Conservation (phyloP, 2,113 vertebrate genomes). For the Oryzias javanicus region DNA sequence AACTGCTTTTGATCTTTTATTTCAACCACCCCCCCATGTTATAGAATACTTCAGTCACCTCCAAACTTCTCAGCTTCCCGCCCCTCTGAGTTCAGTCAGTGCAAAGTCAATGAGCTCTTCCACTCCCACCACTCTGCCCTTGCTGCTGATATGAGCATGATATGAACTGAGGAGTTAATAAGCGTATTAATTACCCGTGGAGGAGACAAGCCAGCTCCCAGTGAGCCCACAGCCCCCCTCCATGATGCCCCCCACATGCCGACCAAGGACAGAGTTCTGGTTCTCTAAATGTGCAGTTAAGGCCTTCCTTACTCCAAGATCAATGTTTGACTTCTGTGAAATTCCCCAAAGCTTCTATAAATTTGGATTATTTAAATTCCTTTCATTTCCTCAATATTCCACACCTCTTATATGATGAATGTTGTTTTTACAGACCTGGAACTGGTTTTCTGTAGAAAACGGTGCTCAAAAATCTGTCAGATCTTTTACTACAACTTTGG, state of each 20-base stretch:
- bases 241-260: neutral
- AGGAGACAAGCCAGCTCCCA: constrained; percentile 60
- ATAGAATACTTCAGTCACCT: neutral
- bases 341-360: no score
- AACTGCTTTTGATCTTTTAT: neutral
- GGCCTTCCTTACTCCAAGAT: no score
- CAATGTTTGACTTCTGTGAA: no score
- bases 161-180: constrained; percentile 67
- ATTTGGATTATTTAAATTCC: no score
- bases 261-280: no score
- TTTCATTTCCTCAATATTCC: no score
- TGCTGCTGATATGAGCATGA: constrained; percentile 41
- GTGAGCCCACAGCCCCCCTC: constrained; percentile 8
- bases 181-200: constrained; percentile 70
- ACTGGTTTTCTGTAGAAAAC: no score
- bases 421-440: no score
- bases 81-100: neutral
- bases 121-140: constrained; percentile 34
- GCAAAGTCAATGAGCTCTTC: constrained; percentile 38
- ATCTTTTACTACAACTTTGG: no score
- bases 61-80: neutral
- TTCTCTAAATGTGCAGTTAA: no score
- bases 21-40: neutral
- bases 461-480: no score
- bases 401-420: no score